Base-by-base conservation (phyloP, 2,888 invertebrate genomes). In the Galeruca laticollis region DNA sequence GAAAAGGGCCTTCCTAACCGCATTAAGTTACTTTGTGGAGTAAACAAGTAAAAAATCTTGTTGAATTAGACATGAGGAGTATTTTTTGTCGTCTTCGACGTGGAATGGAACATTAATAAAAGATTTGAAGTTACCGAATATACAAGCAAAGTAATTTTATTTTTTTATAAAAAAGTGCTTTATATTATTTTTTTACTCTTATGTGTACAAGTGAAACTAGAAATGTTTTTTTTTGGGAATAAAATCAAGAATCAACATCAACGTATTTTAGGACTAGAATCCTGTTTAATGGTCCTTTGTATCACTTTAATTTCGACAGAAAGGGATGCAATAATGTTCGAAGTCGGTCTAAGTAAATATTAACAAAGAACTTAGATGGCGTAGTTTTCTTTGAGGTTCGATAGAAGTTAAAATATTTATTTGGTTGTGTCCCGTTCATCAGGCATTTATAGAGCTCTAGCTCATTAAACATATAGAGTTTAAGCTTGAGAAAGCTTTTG, bases 11-110 rank as follows among this genome's bases (percentile, higher is more conserved):
- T 75, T 56, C 40, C 75, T 82, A 82, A 82, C 80, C 78, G 77
- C 78, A 81, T 82, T 81, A 82, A 76, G 74, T 77, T 76, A 76
- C 76, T 75, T 71, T 65, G 73, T 18, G 79, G 71, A 77, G 81
- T 82, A 83, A 82, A 83, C 82, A 82, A 79, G 77, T 75, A 77
- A 77, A 77, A 74, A 77, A 79, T 64, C 54, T 52, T 33, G 60
- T 71, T 62, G 54, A 47, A 64, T 63, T 60, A 63, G 68, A 60
- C 63, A 66, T 52, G 47, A 47, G 47, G 15, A 47, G 47, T n/a
- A 15, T 47, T 47, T 47, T 15, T 47, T 9, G 40, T 40, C 40
- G 40, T 40, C 4, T 6, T 9, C 8, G 47, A 18, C 15, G 15
- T 47, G 47, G 18, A 47, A 18, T 47, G 47, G 18, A 18, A 18